Base-by-base conservation (phyloP, 2,888 invertebrate species). In the Automeris io region DNA sequence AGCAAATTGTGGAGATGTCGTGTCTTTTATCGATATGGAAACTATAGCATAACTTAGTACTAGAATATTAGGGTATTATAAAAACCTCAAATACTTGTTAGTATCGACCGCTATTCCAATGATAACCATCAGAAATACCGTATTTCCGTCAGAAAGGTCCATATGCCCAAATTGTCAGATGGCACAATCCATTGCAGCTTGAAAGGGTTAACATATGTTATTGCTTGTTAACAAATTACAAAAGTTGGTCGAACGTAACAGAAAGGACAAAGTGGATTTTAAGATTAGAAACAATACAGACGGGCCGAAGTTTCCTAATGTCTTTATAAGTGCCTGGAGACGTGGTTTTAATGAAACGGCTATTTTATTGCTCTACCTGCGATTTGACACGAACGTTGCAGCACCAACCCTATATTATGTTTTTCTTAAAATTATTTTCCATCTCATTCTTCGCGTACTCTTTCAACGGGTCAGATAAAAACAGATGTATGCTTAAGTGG, bases 311-410 rank as follows among this genome's bases (percentile, higher is more conserved):
- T 47, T 54, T 71, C 80, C 74, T 83, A 86, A 85, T 86, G 86
- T 81, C 86, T 86, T 82, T 85, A 85, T 85, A 85, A 85, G 83
- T 85, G 86, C 75, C 71, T 68, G 70, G 73, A 65, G 67, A 72
- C 76, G 70, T 66, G 67, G 68, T 70, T 68, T 64, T 83, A 83
- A 85, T 85, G 83, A 85, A 86, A 85, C 68, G 66, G 61, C 61
- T 63, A 64, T 66, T 81, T 82, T 85, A 85, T 83, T 80, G 81
- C 77, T 83, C 83, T 85, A 86, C 85, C 85, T 85, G 85, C 67
- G 60, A 68, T 65, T 70, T 77, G 79, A 81, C 79, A 80, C 73
- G 74, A 76, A 75, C 66, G 67, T 63, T 49, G 60, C 52, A 61
- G 63, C 67, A 66, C 71, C 73, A 79, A 78, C 79, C 79, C 73